Percentiles rank a stretch among this genome's conserved stretches.
phyloP scores from a whole-genome alignment of 1,140 invertebrate species.

The Temnothorax longispinosus region DNA sequence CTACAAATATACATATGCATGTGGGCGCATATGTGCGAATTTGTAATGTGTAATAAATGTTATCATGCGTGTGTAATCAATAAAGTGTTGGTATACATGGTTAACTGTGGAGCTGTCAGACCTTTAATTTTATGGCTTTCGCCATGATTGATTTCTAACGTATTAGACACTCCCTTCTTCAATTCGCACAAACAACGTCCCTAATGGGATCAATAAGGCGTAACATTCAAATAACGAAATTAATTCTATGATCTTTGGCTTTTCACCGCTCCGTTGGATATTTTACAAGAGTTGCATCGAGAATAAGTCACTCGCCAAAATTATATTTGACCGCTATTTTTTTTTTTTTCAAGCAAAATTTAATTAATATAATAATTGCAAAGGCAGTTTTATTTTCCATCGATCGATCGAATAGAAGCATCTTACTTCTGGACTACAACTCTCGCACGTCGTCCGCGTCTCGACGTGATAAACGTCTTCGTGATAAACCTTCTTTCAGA shows the following conservation, averaged over 20 bases:
- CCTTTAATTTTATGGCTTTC: neutral
- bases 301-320: neutral
- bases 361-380: neutral
- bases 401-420: neutral
- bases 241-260: slow-evolving; percentile 43
- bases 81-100: slow-evolving; percentile 81
- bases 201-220: neutral
- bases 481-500: neutral
- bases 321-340: neutral
- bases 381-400: neutral
- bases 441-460: neutral
- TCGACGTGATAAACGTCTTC: neutral
- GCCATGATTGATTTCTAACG: neutral
- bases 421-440: neutral
- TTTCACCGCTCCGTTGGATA: neutral
- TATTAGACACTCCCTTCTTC: neutral
- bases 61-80: slow-evolving; percentile 79
- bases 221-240: neutral
- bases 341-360: neutral
- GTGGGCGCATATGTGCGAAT: slow-evolving; percentile 70
- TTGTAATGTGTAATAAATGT: slow-evolving; percentile 75
- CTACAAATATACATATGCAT: slow-evolving; percentile 68
- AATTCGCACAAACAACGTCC: neutral
- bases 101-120: slow-evolving; percentile 69
- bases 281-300: neutral